These are phyloP conservation scores for Pachypsylla venusta DNA, from an alignment of 1,140 invertebrate genomes.

Conservation along the genomic window DNA sequence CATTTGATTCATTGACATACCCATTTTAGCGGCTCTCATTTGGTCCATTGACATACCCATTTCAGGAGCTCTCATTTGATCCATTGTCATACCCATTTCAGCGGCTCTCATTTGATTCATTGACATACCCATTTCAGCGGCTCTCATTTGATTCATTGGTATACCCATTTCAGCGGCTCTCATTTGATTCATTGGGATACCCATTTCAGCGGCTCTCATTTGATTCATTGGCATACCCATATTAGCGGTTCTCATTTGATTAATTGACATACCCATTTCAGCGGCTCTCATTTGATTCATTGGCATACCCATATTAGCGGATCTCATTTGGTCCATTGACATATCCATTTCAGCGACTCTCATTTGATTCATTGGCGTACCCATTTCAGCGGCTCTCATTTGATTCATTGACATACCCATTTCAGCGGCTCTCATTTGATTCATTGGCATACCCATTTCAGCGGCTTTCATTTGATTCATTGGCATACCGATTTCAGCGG, in stretches of 20 bases:
- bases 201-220: neutral
- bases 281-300: neutral
- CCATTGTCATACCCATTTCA: too few relatives aligned
- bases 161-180: neutral
- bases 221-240: neutral
- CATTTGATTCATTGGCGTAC: neutral
- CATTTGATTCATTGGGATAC: neutral
- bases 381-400: conserved; percentile 2
- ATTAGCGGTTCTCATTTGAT: neutral
- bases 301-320: neutral
- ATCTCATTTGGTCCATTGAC: neutral
- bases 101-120: too few relatives aligned
- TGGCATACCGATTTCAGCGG: neutral
- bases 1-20: too few relatives aligned
- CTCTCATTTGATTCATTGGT: neutral
- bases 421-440: conserved; percentile 7
- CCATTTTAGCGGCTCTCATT: too few relatives aligned
- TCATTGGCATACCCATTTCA: neutral
- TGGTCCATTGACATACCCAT: too few relatives aligned
- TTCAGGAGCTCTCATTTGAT: too few relatives aligned
- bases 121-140: neutral
- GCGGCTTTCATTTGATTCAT: neutral
- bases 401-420: neutral
- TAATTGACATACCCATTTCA: neutral
- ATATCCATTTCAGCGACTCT: neutral